These are phyloP conservation scores for Macrotrachela quadricornifera DNA, from an alignment of 1,140 invertebrate species.

Conservation along the genomic window DNA sequence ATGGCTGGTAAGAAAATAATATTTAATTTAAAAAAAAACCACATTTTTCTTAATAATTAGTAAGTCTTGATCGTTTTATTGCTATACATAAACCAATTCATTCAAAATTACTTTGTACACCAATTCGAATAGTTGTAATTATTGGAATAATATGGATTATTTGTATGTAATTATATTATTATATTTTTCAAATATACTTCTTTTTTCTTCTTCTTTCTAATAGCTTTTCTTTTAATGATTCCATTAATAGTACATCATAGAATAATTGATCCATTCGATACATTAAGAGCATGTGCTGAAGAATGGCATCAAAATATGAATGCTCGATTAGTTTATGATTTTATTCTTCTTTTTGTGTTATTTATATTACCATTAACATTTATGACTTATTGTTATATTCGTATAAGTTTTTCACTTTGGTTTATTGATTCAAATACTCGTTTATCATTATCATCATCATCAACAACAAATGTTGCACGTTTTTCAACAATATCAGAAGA, in stretches of 20 bases:
- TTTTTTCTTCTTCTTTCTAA: not conserved
- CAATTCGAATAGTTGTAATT: not conserved
- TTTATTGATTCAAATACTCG: not conserved
- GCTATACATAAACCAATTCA: constrained; percentile 7
- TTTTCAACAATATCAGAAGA: too few relatives aligned
- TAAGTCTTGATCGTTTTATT: constrained; percentile 4
- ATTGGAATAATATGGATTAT: not conserved
- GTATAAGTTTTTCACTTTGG: constrained; percentile 1
- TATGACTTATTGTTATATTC: constrained; percentile 3
- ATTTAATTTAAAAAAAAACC: too few relatives aligned
- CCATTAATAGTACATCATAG: not conserved
- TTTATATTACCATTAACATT: constrained; percentile 7
- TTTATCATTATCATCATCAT: too few relatives aligned
- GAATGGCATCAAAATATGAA: constrained; percentile 1
- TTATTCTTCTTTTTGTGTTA: not conserved
- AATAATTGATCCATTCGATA: not conserved
- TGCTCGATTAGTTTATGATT: constrained; percentile 1
- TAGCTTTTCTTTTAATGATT: constrained; percentile 2
- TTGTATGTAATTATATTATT: not conserved
- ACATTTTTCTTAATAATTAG: not conserved
- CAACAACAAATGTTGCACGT: too few relatives aligned
- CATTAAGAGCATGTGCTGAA: constrained; percentile 3
- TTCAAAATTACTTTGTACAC: constrained; percentile 1
- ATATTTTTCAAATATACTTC: not conserved
- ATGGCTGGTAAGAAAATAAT: too few relatives aligned